A percentile compares a stretch with the other conserved stretches of the same genome.
These are phyloP conservation scores for Lipotes vexillifer DNA, from an alignment of 2,113 vertebrate species.

Conservation along the genomic window DNA sequence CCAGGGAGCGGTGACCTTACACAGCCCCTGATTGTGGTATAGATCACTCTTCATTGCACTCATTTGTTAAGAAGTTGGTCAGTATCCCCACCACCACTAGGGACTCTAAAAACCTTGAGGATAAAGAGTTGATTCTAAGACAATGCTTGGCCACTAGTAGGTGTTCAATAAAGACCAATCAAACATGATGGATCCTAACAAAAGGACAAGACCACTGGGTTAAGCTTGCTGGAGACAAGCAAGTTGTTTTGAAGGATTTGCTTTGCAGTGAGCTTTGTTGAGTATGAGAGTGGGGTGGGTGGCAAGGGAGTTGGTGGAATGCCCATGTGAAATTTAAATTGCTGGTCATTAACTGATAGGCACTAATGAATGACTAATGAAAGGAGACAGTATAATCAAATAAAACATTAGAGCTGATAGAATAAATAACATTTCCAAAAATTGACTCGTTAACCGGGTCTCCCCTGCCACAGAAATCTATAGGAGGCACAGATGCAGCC, in stretches of 20 bases:
- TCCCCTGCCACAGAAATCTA: not conserved
- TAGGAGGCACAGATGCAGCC: not conserved
- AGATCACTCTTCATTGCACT: not conserved
- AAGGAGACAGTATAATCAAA: not conserved
- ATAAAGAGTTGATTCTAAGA: not conserved
- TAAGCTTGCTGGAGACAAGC: not conserved
- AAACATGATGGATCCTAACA: not conserved
- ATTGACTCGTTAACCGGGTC: not conserved
- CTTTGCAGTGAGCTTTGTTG: not conserved
- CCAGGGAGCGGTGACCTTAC: not conserved
- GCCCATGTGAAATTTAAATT: not conserved
- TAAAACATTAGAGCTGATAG: not conserved
- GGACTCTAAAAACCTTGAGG: not conserved
- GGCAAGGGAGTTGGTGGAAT: not conserved
- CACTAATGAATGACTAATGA: not conserved
- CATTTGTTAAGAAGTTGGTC: not conserved
- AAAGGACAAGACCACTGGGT: not conserved
- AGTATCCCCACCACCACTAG: too few relatives aligned
- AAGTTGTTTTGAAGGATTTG: not conserved
- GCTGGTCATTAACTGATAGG: not conserved
- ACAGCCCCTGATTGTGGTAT: too few relatives aligned
- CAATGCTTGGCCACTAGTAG: not conserved
- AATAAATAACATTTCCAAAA: not conserved
- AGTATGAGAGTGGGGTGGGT: not conserved
- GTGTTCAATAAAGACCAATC: not conserved